Evolutionary conservation across 2,888 invertebrate species (phyloP).

Genomic region (Brenthis ino): DNA sequence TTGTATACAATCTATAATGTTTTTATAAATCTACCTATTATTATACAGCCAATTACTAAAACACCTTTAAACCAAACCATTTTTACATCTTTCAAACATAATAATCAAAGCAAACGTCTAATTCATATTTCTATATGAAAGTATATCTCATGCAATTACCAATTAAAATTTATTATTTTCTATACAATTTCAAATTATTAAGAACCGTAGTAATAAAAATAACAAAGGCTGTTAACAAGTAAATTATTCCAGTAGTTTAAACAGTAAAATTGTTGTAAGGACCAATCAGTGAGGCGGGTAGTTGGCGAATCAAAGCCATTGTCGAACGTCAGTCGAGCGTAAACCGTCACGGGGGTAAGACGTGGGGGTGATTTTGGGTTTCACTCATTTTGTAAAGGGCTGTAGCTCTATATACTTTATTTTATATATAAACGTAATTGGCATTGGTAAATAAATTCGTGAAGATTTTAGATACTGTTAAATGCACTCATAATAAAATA

Average conservation of each 20-base stretch:
- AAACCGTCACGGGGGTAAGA: conserved; percentile 52
- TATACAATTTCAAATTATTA: conserved; percentile 8
- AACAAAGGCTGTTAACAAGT: conserved; percentile 52
- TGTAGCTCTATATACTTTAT: too few species aligned
- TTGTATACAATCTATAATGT: too few species aligned
- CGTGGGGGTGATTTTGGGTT: conserved; percentile 35
- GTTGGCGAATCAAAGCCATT: conserved; percentile 73
- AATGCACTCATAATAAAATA: too few species aligned
- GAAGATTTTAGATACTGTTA: too few species aligned
- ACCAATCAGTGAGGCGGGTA: conserved; percentile 63
- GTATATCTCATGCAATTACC: background rate
- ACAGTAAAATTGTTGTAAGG: conserved; percentile 54
- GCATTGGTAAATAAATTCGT: too few species aligned
- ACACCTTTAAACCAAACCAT: too few species aligned
- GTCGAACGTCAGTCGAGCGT: conserved; percentile 64
- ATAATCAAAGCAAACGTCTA: background rate
- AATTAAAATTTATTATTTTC: conserved; percentile 11
- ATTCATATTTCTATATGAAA: background rate
- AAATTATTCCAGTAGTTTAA: conserved; percentile 56
- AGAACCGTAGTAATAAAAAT: conserved; percentile 32
- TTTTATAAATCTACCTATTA: too few species aligned
- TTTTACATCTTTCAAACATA: background rate
- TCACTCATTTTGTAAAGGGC: conserved; percentile 15
- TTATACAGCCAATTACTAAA: too few species aligned
- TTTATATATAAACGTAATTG: too few species aligned